Base-by-base conservation (phyloP, 2,888 invertebrate genomes). In the Corythucha ciliata region DNA sequence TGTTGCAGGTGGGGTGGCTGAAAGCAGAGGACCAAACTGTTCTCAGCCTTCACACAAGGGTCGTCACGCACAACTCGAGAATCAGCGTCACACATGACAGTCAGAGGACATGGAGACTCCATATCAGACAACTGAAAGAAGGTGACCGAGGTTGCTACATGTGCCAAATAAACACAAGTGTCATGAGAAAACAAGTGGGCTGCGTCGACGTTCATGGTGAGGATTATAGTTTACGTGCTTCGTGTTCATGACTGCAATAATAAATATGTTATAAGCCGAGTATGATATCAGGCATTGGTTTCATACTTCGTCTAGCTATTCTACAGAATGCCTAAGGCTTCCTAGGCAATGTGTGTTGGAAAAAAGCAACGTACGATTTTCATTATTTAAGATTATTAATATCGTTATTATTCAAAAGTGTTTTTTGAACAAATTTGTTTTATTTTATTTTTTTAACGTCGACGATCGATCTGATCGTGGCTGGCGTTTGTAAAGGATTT, bases 1-100 rank as follows among this genome's bases (percentile, higher is more conserved):
- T n/a, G n/a, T 66, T 67, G 3, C 73, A 90, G 90, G 86, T 90
- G 52, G 90, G 88, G 36, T 91, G 89, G 90, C 74, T 91, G 53
- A 76, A 87, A 61, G 86, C 85, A 8, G 88, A 89, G 66, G 89
- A 90, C 70, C 88, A 90, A 69, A 90, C 89, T n/a, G 82, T 90
- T 32, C 73, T 90, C 49, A 86, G 87, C 40, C 74, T 91, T 64
- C 86, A 89, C 68, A 85, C 82, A 57, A 77, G 83, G 59, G 82
- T 88, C 5, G 87, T 90, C 7, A 83, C 83, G 24, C 86, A 90
- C 65, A 88, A 88, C 64, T 79, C 82, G 2, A 75, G 90, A 41
- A 83, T 90, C 66, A 78, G 81, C 62, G 84, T 89, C 36, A 81
- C 81, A 63, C 79, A 87, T 67, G 89, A 90, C 68, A 81, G 84